A percentile compares a stretch with the other conserved stretches of the same genome.
phyloP scores from a whole-genome alignment of 2,113 vertebrate genomes.

The Oplegnathus fasciatus region DNA sequence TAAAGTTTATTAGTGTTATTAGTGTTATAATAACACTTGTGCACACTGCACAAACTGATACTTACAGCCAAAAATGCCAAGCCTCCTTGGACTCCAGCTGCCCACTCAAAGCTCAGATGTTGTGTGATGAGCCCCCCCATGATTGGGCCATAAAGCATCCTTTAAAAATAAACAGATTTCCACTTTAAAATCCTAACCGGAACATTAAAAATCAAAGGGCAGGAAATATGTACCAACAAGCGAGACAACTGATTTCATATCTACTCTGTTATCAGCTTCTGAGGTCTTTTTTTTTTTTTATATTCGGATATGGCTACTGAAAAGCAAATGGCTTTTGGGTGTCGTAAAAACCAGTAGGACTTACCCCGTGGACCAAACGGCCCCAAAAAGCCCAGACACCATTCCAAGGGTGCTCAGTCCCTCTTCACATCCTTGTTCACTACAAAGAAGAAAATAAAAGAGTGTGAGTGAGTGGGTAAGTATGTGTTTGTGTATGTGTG shows the following conservation, averaged over 20 bases:
- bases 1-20: no score
- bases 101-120: slow-evolving; percentile 91
- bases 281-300: background rate
- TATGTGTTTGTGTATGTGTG: no score
- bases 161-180: slow-evolving; percentile 53
- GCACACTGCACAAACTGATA: slow-evolving; percentile 17
- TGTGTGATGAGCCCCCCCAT: slow-evolving; percentile 92
- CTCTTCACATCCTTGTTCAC: slow-evolving; percentile 84
- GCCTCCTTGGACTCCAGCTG: slow-evolving; percentile 88
- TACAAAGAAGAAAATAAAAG: slow-evolving; percentile 33
- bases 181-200: background rate
- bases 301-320: background rate
- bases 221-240: background rate
- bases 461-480: no score
- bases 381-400: slow-evolving; percentile 80
- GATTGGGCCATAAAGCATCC: slow-evolving; percentile 91
- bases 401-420: slow-evolving; percentile 83
- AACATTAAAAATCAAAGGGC: background rate
- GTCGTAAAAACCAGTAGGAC: slow-evolving; percentile 6
- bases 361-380: slow-evolving; percentile 85
- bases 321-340: background rate
- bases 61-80: slow-evolving; percentile 89
- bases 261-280: background rate
- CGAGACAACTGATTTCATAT: background rate
- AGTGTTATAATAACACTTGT: no score